Evolutionary conservation across 2,888 invertebrate genomes (phyloP), one percentile per base, ranked within the genome.

Genomic region (Polyploca ridens): DNA sequence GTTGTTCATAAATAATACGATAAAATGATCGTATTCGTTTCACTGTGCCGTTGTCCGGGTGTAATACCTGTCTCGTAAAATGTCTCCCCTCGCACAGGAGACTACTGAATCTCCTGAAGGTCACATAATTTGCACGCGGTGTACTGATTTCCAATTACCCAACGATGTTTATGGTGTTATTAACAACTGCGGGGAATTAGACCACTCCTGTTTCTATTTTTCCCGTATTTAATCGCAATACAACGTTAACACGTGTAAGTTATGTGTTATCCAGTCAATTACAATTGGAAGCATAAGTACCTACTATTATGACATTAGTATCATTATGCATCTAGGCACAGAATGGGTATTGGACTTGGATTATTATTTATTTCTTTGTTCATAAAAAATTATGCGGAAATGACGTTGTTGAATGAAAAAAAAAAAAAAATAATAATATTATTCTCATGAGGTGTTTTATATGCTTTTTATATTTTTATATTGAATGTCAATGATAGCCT

Each of bases 21-120:
- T 80, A 83, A 85, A 88, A 80, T 79, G 82, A 83, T 83, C 80
- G 79, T 79, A 76, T 74, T 78, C 75, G 74, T 77, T 87, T 83
- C 79, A 82, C 74, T 74, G 72, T 69, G 63, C 66, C 66, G 65
- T 64, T 66, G 69, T 66, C 64, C 65, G 72, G 69, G 62, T 69
- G 71, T 73, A 68, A 75, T 77, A 74, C 69, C 64, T 69, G 63
- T 65, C 74, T 80, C 86, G 73, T 88, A 85, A 86, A 88, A 76
- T 66, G 74, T 73, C 64, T 63, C 58, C 62, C 64, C 35, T 64
- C 66, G 73, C 77, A 78, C 77, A 67, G 66, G 78, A 75, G 78
- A 74, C 69, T 73, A 72, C 68, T 77, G 78, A 75, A 67, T 73
- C 69, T 77, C 75, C 68, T 72, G 65, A 65, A 73, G 69, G 70